These are phyloP conservation scores for Phalacrocorax carbo DNA, from an alignment of 2,113 vertebrate genomes.

Conservation along the genomic window DNA sequence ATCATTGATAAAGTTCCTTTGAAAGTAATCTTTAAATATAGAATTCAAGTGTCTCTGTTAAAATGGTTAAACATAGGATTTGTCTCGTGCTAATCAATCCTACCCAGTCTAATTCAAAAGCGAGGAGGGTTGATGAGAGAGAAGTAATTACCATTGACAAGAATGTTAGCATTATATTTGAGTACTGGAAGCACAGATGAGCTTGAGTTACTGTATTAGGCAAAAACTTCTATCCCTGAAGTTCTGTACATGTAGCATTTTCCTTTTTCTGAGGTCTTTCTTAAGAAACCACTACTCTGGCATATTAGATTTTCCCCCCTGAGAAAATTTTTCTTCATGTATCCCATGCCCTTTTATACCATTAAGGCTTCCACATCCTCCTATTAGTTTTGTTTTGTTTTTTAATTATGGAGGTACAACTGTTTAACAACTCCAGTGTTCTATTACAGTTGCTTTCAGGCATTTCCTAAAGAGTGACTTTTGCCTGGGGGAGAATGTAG, in stretches of 20 bases:
- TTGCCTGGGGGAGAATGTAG: neutral
- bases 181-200: neutral
- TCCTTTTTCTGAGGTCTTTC: neutral
- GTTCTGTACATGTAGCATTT: neutral
- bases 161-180: neutral
- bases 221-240: neutral
- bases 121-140: neutral
- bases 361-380: neutral
- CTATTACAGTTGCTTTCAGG: neutral
- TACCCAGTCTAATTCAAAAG: neutral
- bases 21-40: constrained; percentile 15
- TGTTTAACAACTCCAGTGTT: neutral
- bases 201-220: neutral
- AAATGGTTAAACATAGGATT: neutral
- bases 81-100: neutral
- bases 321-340: neutral
- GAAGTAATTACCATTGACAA: neutral
- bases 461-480: neutral
- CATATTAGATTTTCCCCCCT: neutral
- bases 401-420: neutral
- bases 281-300: neutral
- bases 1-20: neutral
- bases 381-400: neutral
- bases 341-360: neutral
- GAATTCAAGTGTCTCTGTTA: neutral